phyloP scores from a whole-genome alignment of 2,888 invertebrate genomes.

The Sialis lutaria region DNA sequence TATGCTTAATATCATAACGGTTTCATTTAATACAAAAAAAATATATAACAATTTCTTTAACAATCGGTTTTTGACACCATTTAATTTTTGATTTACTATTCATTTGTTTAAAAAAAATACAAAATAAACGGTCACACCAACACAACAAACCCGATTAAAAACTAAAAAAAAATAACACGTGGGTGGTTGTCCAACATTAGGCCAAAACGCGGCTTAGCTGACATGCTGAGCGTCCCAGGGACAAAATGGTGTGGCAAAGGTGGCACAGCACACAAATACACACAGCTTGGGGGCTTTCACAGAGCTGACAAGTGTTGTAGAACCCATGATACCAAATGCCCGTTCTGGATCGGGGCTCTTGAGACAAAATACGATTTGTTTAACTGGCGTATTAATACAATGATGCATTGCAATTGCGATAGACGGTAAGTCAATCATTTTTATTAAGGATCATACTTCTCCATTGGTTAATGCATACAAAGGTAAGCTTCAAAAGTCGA shows the following conservation, averaged over 20 bases:
- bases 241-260: constrained; percentile 92
- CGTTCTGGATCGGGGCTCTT: constrained; percentile 68
- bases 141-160: too few relatives aligned
- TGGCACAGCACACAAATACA: constrained; percentile 60
- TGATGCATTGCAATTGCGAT: constrained; percentile 87
- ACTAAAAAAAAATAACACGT: too few relatives aligned
- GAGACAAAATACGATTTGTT: constrained; percentile 69
- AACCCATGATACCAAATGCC: constrained; percentile 72
- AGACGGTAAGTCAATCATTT: constrained; percentile 47
- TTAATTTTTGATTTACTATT: too few relatives aligned
- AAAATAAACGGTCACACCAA: too few relatives aligned
- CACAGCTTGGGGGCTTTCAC: constrained; percentile 68
- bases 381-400: constrained; percentile 78
- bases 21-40: too few relatives aligned
- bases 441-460: neutral
- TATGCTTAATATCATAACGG: too few relatives aligned
- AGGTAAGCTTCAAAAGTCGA: too few relatives aligned
- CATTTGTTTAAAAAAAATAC: too few relatives aligned
- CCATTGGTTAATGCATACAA: neutral
- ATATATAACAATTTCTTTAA: too few relatives aligned
- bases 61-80: too few relatives aligned
- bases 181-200: constrained; percentile 12
- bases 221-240: constrained; percentile 68
- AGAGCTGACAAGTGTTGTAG: constrained; percentile 79
- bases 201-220: constrained; percentile 32